Evolutionary conservation across 2,113 vertebrate genomes (phyloP), one percentile per base, ranked within the genome.

Genomic region (Rousettus leschenaultii): DNA sequence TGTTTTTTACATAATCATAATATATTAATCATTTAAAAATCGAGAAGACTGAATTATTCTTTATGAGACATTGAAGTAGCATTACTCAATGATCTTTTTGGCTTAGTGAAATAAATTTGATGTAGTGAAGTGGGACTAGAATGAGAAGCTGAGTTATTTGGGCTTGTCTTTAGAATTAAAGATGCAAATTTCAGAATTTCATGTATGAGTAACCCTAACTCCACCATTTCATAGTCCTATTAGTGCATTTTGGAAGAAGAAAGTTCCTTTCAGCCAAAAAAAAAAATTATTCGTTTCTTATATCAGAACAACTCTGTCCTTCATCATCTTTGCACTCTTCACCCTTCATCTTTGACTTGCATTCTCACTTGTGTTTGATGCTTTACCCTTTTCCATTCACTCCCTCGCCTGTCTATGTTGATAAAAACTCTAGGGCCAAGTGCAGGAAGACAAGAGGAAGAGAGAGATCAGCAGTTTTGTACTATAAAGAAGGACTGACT

Each of bases 1-100:
- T 87, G 75, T 79, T 96, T 87, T n/a, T 79, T 83, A 55, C 19
- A 35, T 24, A 90, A 91, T 88, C 70, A 7, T 22, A 77, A 30
- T 65, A 82, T 65, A 71, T 87, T 68, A 59, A 35, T 75, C 75
- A 70, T 74, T 95, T 95, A 92, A 83, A 90, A 92, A 86, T 59
- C 71, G 77, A 97, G 88, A 89, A 43, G 45, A 18, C 15, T 65
- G 30, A 70, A 66, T 51, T 90, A 35, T 79, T 88, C 3, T 38
- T 82, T 53, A 15, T 19, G 30, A 45, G 57, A 91, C 16, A 33
- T 12, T n/a, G n/a, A 61, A 77, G 15, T 21, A 57, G 14, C 21
- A 71, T 85, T 43, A 61, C 6, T 13, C 53, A 68, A 43, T 51
- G 77, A 14, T 30, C 45, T 75, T 66, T 77, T 84, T 30, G 71